phyloP scores from a whole-genome alignment of 2,888 invertebrate genomes.

The Hetaerina titia region DNA sequence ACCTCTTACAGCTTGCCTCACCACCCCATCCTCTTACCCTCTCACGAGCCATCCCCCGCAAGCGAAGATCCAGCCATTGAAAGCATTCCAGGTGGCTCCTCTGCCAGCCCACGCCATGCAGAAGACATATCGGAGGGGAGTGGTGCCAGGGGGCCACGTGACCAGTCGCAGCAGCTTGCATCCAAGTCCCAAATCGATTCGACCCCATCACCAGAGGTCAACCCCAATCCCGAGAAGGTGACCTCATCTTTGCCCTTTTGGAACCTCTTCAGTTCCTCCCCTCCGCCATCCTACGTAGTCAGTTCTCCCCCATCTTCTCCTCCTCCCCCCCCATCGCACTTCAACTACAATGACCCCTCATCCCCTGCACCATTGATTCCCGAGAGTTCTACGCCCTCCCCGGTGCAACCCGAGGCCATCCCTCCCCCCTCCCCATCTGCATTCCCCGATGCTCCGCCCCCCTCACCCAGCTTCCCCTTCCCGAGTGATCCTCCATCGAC shows the following conservation, averaged over 20 bases:
- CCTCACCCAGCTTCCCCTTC: constrained; percentile 28
- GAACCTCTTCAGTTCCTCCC: background rate
- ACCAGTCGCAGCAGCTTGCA: constrained; percentile 28
- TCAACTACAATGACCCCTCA: background rate
- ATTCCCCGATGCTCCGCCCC: constrained; percentile 4
- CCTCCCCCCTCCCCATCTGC: background rate
- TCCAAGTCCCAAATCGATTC: background rate
- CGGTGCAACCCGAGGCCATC: background rate
- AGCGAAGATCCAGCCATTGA: constrained; percentile 31
- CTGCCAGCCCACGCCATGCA: background rate
- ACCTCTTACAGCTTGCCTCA: constrained; percentile 26
- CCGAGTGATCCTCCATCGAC: constrained; percentile 35
- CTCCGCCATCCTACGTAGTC: constrained; percentile 14
- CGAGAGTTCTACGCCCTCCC: background rate
- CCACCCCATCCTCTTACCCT: constrained; percentile 15
- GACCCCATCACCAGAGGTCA: constrained; percentile 34
- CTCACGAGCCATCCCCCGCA: constrained; percentile 10
- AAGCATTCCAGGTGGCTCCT: background rate
- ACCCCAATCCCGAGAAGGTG: background rate
- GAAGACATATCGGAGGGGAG: constrained; percentile 30
- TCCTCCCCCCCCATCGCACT: background rate
- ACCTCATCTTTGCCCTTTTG: constrained; percentile 26
- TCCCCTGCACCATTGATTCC: background rate
- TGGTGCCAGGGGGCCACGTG: constrained; percentile 33
- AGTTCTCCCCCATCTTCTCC: background rate